phyloP scores from a whole-genome alignment of 2,888 invertebrate species.

The Matsumyia berberina region DNA sequence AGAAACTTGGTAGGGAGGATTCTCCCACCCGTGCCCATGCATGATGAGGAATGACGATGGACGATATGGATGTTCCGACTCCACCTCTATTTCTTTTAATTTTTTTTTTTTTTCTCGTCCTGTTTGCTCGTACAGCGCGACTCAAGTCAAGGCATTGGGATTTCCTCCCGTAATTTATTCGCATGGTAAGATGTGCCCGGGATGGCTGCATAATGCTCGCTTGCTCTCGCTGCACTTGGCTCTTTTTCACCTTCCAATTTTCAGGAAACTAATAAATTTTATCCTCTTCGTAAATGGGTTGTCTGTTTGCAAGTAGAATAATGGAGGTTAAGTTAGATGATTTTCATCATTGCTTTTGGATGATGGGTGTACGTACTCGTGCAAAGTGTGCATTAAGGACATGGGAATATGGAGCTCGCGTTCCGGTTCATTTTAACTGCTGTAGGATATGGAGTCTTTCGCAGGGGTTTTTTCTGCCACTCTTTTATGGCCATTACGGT shows the following conservation, averaged over 20 bases:
- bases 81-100: conserved; percentile 37
- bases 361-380: conserved; percentile 28
- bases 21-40: conserved; percentile 13
- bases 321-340: conserved; percentile 68
- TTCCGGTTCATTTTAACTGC: conserved; percentile 1
- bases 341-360: conserved; percentile 61
- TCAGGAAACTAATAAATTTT: conserved; percentile 72
- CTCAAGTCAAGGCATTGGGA: conserved; percentile 58
- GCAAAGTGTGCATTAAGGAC: conserved; percentile 20
- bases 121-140: background rate
- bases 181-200: conserved; percentile 39
- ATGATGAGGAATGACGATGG: conserved; percentile 61
- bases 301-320: conserved; percentile 67
- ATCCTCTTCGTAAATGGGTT: conserved; percentile 65
- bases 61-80: conserved; percentile 34
- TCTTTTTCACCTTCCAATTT: conserved; percentile 44
- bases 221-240: conserved; percentile 32
- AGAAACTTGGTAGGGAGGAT: conserved; percentile 50
- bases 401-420: conserved; percentile 30
- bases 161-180: conserved; percentile 65
- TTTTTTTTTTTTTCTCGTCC: conserved; percentile 4
- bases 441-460: background rate
- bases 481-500: background rate
- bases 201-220: conserved; percentile 41
- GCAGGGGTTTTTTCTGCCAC: background rate